Base-by-base conservation (phyloP, 2,888 invertebrate species). In the Tillus elongatus region DNA sequence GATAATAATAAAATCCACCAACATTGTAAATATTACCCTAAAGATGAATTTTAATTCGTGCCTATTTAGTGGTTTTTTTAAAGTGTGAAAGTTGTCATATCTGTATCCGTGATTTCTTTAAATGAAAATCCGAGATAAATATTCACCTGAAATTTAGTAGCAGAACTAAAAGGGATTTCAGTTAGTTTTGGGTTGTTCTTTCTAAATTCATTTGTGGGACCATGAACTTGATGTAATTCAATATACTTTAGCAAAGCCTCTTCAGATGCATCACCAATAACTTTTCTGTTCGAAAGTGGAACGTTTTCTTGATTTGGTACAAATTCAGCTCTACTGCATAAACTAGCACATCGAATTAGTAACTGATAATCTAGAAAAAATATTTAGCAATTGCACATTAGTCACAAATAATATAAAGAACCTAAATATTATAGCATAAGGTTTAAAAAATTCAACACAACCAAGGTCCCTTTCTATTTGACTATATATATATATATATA, bases 321-420 rank as follows among this genome's bases (percentile, higher is more conserved):
- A 32, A 83, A 83, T 52, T 78, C 75, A 2, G 83, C 82, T 13
- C 81, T 64, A 50, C 79, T 75, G 56, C 83, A 84, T 34, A 83
- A 66, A 40, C 75, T 73, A 9, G 77, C 74, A 39, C 73, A 66
- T 40, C 48, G 37, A 35, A 46, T 43, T 13, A 49, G 30, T 4
- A 33, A 10, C 32, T 34, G 28, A 30, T 46, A 49, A 1, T 40
- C 49, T 42, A 19, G n/a, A n/a, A n/a, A 19, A 19, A 8, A 19
- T 19, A n/a, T 8, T 19, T n/a, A 8, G 24, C 24, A 19, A 19
- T 19, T 6, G n/a, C 6, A 6, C 24, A n/a, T n/a, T n/a, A n/a
- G n/a, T n/a, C n/a, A n/a, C n/a, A n/a, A n/a, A n/a, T n/a, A n/a
- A n/a, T n/a, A n/a, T n/a, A n/a, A n/a, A n/a, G n/a, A n/a, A n/a